Evolutionary conservation across 2,888 invertebrate species (phyloP).

Genomic region (Cactoblastis cactorum): DNA sequence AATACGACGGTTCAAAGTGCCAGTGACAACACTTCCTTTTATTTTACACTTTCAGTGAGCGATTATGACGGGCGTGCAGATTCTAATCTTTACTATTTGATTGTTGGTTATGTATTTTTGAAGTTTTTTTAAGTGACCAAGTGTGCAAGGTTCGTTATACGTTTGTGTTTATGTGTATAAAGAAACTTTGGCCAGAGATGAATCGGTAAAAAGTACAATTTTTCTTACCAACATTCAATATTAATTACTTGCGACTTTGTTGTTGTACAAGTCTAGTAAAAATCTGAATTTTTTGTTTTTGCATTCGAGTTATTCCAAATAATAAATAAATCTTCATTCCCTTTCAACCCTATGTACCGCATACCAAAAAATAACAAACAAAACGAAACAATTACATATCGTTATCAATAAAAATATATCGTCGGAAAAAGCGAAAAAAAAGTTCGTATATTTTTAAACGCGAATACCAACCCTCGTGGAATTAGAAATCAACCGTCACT

Average conservation of each 20-base stretch:
- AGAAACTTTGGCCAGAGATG: no score
- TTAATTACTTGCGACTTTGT: background rate
- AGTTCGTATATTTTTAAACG: conserved; percentile 28
- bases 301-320: background rate
- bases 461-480: conserved; percentile 55
- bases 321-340: background rate
- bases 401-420: conserved; percentile 3
- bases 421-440: conserved; percentile 8
- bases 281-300: background rate
- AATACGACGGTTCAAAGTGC: conserved; percentile 50
- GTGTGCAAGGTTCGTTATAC: no score
- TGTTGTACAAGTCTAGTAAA: no score
- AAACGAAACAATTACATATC: background rate
- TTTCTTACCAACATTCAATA: background rate
- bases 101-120: background rate
- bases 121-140: no score
- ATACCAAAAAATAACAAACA: background rate
- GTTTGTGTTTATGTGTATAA: no score
- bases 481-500: conserved; percentile 71
- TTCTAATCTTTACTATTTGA: conserved; percentile 12
- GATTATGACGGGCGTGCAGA: conserved; percentile 23
- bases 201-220: no score
- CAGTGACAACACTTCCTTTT: conserved; percentile 32
- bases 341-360: background rate
- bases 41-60: conserved; percentile 23